A percentile compares a stretch with the other conserved stretches of the same genome.
Conservation (phyloP, 2,113 vertebrate genomes). For the Labrus mixtus region DNA sequence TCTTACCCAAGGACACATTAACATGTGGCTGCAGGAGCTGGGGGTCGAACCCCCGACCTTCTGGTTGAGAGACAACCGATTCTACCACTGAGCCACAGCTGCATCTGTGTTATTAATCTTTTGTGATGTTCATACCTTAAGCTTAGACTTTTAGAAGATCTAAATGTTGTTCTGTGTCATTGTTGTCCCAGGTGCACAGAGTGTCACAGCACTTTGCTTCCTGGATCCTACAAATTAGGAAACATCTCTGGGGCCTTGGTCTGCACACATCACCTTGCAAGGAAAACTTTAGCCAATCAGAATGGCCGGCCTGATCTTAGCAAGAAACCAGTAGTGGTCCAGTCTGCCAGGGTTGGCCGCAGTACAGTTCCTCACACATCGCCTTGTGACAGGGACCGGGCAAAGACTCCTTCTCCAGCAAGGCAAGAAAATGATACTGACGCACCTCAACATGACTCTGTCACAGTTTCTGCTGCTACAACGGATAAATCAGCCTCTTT, state of each 20-base stretch:
- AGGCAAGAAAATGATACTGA: not conserved
- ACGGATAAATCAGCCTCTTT: constrained; percentile 23
- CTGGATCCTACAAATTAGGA: constrained; percentile 90
- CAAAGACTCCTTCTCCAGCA: constrained; percentile 29
- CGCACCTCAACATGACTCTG: not conserved
- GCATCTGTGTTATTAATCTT: too few relatives aligned
- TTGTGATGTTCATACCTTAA: too few relatives aligned
- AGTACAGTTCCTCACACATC: constrained; percentile 21
- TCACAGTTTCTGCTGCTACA: not conserved
- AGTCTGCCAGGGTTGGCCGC: constrained; percentile 48
- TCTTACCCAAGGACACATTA: too few relatives aligned
- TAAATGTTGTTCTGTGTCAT: constrained; percentile 3
- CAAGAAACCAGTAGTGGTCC: constrained; percentile 47
- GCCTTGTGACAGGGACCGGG: constrained; percentile 30
- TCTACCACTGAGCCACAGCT: too few relatives aligned
- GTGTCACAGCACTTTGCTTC: constrained; percentile 93
- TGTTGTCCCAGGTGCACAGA: constrained; percentile 88
- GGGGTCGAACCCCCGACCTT: too few relatives aligned
- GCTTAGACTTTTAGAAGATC: not conserved
- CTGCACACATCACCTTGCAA: constrained; percentile 87
- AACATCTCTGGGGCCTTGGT: constrained; percentile 87
- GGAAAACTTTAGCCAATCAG: constrained; percentile 63
- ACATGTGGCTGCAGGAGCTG: too few relatives aligned
- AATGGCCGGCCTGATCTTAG: constrained; percentile 74
- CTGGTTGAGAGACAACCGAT: too few relatives aligned